These are phyloP conservation scores for Eriosoma lanigerum DNA, from an alignment of 1,140 invertebrate genomes.

Conservation along the genomic window DNA sequence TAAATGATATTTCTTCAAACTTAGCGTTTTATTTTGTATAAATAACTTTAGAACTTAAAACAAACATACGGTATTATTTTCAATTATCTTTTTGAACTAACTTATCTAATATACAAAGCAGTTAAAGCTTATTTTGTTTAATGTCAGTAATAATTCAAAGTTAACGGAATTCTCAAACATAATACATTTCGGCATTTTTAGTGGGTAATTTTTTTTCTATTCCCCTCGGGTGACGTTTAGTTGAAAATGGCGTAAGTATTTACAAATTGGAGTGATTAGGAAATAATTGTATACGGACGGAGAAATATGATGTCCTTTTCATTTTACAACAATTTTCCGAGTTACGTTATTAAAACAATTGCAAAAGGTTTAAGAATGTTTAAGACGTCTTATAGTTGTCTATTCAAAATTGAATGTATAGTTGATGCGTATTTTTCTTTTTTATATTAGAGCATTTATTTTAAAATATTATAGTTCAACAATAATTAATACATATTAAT, in stretches of 20 bases:
- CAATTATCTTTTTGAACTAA: no score
- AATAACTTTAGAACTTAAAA: no score
- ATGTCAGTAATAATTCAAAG: not conserved
- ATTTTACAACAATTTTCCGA: not conserved
- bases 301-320: not conserved
- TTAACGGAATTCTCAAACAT: not conserved
- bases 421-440: no score
- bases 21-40: no score
- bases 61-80: no score
- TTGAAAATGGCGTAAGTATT: not conserved
- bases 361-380: no score
- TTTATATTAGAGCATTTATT: no score
- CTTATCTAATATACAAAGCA: not conserved
- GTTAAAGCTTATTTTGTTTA: slow-evolving; percentile 8
- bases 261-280: not conserved
- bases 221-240: not conserved
- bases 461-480: no score
- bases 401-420: no score
- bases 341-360: not conserved
- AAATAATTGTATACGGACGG: not conserved
- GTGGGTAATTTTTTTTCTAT: not conserved
- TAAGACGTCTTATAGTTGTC: no score
- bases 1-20: no score
- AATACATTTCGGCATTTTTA: not conserved
- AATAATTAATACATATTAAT: no score